Evolutionary conservation across 2,113 vertebrate species (phyloP).

Genomic region (Stegastes partitus): DNA sequence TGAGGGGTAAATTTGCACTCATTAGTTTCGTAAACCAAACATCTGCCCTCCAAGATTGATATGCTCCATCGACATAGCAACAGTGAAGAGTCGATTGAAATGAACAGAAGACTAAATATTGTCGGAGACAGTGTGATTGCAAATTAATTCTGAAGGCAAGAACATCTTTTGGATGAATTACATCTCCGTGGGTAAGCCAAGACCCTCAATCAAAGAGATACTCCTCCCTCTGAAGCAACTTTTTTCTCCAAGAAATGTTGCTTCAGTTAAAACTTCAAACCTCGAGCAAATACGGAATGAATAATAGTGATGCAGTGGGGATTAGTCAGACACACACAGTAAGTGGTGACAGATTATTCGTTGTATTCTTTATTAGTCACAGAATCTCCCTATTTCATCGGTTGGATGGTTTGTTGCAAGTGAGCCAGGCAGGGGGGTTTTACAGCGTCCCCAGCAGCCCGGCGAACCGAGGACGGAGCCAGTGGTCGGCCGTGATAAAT

Average conservation of each 20-base stretch:
- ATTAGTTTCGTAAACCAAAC: no score
- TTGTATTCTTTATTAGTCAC: conserved; percentile 47
- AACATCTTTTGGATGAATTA: neutral
- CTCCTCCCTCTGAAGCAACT: neutral
- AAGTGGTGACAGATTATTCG: conserved; percentile 42
- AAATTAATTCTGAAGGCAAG: neutral
- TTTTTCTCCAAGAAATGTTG: conserved; percentile 6
- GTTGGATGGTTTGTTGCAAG: conserved; percentile 16
- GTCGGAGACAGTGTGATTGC: no score
- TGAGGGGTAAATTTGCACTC: no score
- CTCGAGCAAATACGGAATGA: conserved; percentile 32
- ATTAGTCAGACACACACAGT: conserved; percentile 29
- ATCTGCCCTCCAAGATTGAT: no score
- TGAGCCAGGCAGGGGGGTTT: conserved; percentile 22
- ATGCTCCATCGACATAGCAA: no score
- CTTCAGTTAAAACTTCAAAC: conserved; percentile 15
- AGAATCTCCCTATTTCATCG: conserved; percentile 38
- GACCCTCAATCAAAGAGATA: neutral
- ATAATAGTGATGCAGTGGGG: conserved; percentile 41
- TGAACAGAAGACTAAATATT: no score
- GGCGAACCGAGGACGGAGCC: conserved; percentile 23
- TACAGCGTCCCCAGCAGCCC: conserved; percentile 28
- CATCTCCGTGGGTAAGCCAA: neutral
- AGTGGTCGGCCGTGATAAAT: conserved; percentile 54
- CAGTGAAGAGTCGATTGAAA: no score